phyloP scores from a whole-genome alignment of 2,113 vertebrate genomes.

The Gadus chalcogrammus region DNA sequence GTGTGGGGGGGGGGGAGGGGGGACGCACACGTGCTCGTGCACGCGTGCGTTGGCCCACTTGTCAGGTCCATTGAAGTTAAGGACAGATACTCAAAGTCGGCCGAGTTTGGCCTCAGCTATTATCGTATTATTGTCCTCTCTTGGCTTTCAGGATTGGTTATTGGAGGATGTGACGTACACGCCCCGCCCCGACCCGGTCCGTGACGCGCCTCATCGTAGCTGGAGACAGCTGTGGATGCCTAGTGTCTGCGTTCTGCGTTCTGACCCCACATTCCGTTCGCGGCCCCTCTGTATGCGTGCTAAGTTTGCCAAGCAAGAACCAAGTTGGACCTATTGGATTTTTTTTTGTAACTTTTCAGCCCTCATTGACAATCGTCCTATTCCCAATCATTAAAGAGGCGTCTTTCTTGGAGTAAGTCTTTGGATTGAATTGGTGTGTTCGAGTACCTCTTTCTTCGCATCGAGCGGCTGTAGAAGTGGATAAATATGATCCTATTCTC shows the following conservation, averaged over 20 bases:
- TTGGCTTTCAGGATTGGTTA: constrained; percentile 28
- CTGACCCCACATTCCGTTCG: background rate
- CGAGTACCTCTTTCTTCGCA: too few species aligned
- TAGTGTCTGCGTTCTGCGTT: background rate
- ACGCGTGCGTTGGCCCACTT: constrained; percentile 29
- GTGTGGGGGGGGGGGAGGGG: too few species aligned
- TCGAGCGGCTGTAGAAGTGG: too few species aligned
- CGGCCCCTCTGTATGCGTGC: background rate
- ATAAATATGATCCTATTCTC: too few species aligned
- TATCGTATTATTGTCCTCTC: background rate
- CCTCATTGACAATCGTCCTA: too few species aligned
- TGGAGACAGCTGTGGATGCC: background rate
- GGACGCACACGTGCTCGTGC: constrained; percentile 4
- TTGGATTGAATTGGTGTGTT: too few species aligned
- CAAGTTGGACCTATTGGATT: too few species aligned
- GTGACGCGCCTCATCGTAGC: constrained; percentile 25
- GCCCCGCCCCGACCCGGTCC: constrained; percentile 36
- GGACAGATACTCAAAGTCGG: constrained; percentile 41
- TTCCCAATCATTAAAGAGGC: too few species aligned
- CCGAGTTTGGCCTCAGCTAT: background rate
- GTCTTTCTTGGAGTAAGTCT: too few species aligned
- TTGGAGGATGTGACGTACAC: constrained; percentile 13
- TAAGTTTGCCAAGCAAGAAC: too few species aligned
- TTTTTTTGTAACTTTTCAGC: too few species aligned
- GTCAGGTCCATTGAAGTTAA: constrained; percentile 48